phyloP scores from a whole-genome alignment of 2,113 vertebrate species.

The Microcebus jonahi region DNA sequence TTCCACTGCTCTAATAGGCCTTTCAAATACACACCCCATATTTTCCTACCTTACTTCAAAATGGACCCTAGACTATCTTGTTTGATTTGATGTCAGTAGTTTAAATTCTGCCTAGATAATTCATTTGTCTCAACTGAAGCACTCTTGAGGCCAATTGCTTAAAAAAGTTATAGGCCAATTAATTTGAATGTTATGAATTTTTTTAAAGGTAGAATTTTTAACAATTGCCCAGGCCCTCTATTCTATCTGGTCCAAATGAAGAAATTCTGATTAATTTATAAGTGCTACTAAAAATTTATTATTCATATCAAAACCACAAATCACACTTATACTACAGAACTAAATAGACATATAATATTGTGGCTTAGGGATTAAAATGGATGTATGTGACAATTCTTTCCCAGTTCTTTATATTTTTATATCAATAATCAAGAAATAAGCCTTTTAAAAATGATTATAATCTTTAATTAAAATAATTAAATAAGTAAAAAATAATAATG shows the following conservation, averaged over 20 bases:
- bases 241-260: not conserved
- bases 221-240: not conserved
- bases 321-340: not conserved
- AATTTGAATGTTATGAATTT: not conserved
- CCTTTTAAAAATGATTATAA: not conserved
- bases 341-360: not conserved
- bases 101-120: not conserved
- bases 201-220: not conserved
- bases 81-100: not conserved
- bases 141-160: not conserved
- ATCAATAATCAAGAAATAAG: constrained; percentile 4
- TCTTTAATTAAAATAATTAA: not conserved
- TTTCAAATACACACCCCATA: not conserved
- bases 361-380: not conserved
- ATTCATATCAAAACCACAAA: not conserved
- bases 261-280: not conserved
- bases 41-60: not conserved
- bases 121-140: not conserved
- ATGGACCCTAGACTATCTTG: not conserved
- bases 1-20: not conserved
- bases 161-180: not conserved
- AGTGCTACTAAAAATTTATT: not conserved
- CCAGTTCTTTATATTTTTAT: not conserved
- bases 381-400: not conserved
- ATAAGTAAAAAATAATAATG: not conserved